Conservation (phyloP, 2,797 vertebrate species). For the Molossus alvarezi region DNA sequence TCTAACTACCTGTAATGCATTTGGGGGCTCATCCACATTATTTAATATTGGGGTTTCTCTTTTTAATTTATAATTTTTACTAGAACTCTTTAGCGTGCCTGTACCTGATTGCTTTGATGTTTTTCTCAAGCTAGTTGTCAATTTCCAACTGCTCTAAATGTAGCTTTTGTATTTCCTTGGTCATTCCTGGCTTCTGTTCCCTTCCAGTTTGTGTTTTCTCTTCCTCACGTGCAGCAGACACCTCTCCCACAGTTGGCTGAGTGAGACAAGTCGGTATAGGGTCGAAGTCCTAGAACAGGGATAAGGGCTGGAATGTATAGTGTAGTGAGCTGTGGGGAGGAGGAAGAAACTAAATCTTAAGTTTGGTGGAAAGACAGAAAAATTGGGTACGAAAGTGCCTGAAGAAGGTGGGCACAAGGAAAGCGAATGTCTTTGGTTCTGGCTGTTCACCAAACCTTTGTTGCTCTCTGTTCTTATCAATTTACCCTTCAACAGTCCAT, state of each 20-base stretch:
- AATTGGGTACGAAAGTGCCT: not conserved
- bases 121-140: slow-evolving; percentile 58
- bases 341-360: slow-evolving; percentile 32
- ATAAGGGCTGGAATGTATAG: slow-evolving; percentile 30
- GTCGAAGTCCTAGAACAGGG: slow-evolving; percentile 29
- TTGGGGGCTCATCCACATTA: not conserved
- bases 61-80: slow-evolving; percentile 57
- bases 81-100: slow-evolving; percentile 33
- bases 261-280: not conserved
- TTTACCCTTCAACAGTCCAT: not conserved
- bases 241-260: not conserved
- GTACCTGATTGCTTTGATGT: not conserved
- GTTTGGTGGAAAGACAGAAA: not conserved
- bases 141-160: slow-evolving; percentile 67
- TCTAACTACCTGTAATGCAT: slow-evolving; percentile 19
- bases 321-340: not conserved
- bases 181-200: slow-evolving; percentile 41
- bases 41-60: slow-evolving; percentile 60
- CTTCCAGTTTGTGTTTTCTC: slow-evolving; percentile 44
- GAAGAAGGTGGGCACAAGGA: slow-evolving; percentile 5
- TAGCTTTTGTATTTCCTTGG: slow-evolving; percentile 52
- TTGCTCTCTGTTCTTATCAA: not conserved
- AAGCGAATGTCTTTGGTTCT: slow-evolving; percentile 39
- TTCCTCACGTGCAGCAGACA: not conserved
- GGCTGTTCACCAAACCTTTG: not conserved